A percentile compares a stretch with the other conserved stretches of the same genome.
Evolutionary conservation across 2,888 invertebrate species (phyloP).

Genomic region (Furcula furcula): DNA sequence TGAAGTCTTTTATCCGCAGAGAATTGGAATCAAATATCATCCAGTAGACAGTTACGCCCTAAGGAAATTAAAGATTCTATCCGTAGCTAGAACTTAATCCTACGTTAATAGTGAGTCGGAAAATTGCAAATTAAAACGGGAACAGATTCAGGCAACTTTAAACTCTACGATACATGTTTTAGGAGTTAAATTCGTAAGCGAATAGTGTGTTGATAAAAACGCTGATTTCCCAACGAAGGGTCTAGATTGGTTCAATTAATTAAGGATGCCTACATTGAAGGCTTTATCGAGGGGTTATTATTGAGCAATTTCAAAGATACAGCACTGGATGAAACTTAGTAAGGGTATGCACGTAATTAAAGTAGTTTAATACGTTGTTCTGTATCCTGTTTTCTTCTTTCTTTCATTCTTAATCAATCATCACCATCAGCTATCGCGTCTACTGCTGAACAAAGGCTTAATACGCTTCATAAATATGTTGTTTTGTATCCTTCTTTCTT

Average conservation of each 20-base stretch:
- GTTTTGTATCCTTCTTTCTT: too few species aligned
- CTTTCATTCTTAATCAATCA: too few species aligned
- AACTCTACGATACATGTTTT: slow-evolving; percentile 6
- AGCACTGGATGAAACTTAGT: background rate
- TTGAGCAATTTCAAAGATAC: slow-evolving; percentile 12
- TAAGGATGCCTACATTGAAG: slow-evolving; percentile 55
- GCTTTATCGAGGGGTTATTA: slow-evolving; percentile 47
- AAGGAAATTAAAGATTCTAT: slow-evolving; percentile 80
- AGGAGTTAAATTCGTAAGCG: slow-evolving; percentile 29
- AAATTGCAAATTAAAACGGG: slow-evolving; percentile 75
- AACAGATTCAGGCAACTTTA: slow-evolving; percentile 10
- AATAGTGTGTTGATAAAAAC: slow-evolving; percentile 59
- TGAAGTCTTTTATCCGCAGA: slow-evolving; percentile 33
- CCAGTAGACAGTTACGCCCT: slow-evolving; percentile 56
- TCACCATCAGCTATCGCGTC: too few species aligned
- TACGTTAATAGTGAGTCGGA: slow-evolving; percentile 69
- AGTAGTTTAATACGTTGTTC: too few species aligned
- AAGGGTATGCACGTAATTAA: slow-evolving; percentile 1
- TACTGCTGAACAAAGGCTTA: too few species aligned
- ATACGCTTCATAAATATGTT: too few species aligned
- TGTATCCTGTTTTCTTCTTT: too few species aligned
- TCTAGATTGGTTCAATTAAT: slow-evolving; percentile 71
- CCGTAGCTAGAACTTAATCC: slow-evolving; percentile 72
- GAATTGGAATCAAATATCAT: slow-evolving; percentile 56
- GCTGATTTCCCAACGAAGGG: slow-evolving; percentile 54